Percentiles rank a stretch among this genome's conserved stretches.
Conservation (phyloP, 2,888 invertebrate genomes). For the Drosophila paracracens region DNA sequence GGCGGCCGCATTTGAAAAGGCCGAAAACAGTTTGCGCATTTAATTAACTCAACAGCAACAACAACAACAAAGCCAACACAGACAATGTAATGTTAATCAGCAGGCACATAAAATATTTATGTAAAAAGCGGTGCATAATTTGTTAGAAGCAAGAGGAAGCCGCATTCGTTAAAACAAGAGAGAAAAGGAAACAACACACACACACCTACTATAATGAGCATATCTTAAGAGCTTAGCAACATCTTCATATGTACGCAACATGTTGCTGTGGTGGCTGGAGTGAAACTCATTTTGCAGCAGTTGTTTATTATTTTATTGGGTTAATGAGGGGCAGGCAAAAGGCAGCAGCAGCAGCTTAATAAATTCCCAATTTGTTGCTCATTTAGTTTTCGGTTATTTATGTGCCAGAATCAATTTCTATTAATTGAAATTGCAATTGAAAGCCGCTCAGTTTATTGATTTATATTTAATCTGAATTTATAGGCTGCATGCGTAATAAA, state of each 20-base stretch:
- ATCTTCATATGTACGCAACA: constrained; percentile 41
- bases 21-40: constrained; percentile 69
- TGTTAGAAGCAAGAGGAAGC: constrained; percentile 60
- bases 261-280: constrained; percentile 48
- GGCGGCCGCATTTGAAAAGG: constrained; percentile 58
- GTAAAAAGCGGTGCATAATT: constrained; percentile 68
- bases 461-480: constrained; percentile 67
- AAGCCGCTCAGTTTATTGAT: constrained; percentile 50
- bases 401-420: constrained; percentile 68
- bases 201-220: constrained; percentile 19
- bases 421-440: constrained; percentile 70
- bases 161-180: constrained; percentile 27
- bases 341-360: constrained; percentile 35
- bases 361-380: constrained; percentile 61
- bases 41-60: constrained; percentile 64
- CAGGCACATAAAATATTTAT: constrained; percentile 62
- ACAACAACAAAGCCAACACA: constrained; percentile 14
- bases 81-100: constrained; percentile 49
- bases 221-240: constrained; percentile 41
- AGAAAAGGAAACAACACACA: constrained; percentile 4
- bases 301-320: constrained; percentile 39
- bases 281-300: constrained; percentile 25
- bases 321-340: constrained; percentile 38
- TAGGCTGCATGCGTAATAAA: constrained; percentile 48
- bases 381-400: constrained; percentile 56